Evolutionary conservation across 2,797 vertebrate genomes (phyloP).

Genomic region (Antrozous pallidus): DNA sequence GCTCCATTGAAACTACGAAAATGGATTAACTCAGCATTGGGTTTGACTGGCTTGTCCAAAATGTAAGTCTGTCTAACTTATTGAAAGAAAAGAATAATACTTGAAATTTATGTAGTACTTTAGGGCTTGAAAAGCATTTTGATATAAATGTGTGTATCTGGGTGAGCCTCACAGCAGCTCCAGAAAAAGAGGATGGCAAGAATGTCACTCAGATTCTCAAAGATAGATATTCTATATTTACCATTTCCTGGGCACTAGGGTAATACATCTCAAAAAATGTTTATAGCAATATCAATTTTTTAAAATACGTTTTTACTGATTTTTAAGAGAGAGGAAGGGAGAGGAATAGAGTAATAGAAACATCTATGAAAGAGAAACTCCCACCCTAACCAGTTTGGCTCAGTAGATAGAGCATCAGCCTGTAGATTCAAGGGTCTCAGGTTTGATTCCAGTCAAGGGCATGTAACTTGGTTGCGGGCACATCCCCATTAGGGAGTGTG

Average conservation of each 20-base stretch:
- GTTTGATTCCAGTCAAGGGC: too few relatives aligned
- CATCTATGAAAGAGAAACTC: too few relatives aligned
- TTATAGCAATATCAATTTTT: background rate
- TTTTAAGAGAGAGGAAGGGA: too few relatives aligned
- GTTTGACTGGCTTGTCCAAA: constrained; percentile 4
- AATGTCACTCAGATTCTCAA: background rate
- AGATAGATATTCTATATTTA: background rate
- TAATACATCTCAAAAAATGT: background rate
- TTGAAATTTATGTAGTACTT: background rate
- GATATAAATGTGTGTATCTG: background rate
- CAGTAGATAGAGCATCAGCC: too few relatives aligned
- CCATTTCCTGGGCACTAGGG: background rate
- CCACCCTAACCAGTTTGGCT: too few relatives aligned
- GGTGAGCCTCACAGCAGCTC: background rate
- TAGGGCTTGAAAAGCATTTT: background rate
- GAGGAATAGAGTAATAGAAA: too few relatives aligned
- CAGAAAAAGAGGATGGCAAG: background rate
- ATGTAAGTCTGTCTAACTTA: background rate
- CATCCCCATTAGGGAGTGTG: too few relatives aligned
- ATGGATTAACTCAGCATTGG: background rate
- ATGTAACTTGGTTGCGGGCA: too few relatives aligned
- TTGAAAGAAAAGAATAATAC: background rate
- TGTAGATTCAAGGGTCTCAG: too few relatives aligned
- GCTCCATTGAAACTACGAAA: background rate
- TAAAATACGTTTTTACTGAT: background rate